Evolutionary conservation across 2,888 invertebrate genomes (phyloP), one percentile per base, ranked within the genome.

Genomic region (Epistrophe eligans): DNA sequence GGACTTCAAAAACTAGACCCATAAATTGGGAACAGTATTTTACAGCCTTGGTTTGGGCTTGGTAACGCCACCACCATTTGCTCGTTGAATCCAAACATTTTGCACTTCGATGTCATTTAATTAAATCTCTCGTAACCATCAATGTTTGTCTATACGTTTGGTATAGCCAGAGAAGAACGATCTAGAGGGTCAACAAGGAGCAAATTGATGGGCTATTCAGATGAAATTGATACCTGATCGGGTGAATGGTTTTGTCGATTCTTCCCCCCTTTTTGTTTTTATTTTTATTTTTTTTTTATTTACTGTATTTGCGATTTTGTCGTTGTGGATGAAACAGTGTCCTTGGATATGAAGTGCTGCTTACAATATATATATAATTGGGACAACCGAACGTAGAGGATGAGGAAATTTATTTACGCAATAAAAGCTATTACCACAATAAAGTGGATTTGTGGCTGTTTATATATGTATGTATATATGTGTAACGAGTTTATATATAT

Each of bases 151-250:
- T 19, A 57, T 19, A 10, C 11, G 2, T 11, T 11, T 28, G 35
- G 28, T 24, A 13, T 7, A 7, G 0, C 32, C 35, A 9, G 24
- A 11, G 43, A 38, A 66, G 38, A 60, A 40, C 43, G 17, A 70
- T 24, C 40, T 17, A 70, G 48, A 70, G 52, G 70, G 70, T 50
- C 67, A 50, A 67, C 50, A 67, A 50, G 60, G 64, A 58, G 60
- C 55, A 87, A 88, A 84, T 88, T 71, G 79, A 83, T 88, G 79
- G 83, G 66, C 74, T 62, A 79, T 81, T 71, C 67, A 38, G 58
- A 52, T 84, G 83, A 80, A 77, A 84, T 79, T 87, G 87, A 87
- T 87, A 87, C 87, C 87, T 87, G 87, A 83, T 70, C 72, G 79
- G 84, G 66, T 73, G 87, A 85, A 79, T 89, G 85, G 79, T 88